Evolutionary conservation across 2,888 invertebrate genomes (phyloP), one percentile per base, ranked within the genome.

Genomic region (Hirtodrosophila cameraria): DNA sequence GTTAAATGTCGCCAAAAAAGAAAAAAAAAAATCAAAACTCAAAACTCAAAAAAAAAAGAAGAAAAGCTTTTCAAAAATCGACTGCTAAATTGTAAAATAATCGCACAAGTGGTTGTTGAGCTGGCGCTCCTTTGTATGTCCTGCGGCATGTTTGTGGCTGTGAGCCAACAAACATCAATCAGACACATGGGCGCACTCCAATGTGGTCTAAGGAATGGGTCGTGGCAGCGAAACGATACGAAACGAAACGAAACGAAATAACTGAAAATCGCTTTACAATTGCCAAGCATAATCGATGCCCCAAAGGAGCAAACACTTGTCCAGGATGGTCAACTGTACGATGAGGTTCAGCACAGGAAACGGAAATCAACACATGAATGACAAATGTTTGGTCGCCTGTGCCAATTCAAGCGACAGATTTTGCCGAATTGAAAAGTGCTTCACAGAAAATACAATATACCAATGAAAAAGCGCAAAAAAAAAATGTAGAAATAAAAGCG

Each of bases 251-350:
- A n/a, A n/a, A 66, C 48, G 80, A 75, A 74, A 88, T 80, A 84
- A 88, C 87, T 88, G 89, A 89, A 90, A 90, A 90, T 90, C 89
- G 88, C 84, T 90, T 88, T 87, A 89, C 90, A 89, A 90, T 89
- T 89, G 90, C 88, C 33, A 80, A 81, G 88, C 86, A 89, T 89
- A 89, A 89, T 89, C 89, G 89, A 89, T 90, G 88, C 88, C 88
- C 88, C 90, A 87, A 88, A 89, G 90, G 89, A 88, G 86, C 86
- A 80, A 89, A 89, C 90, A 90, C 90, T 89, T 88, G 62, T 55
- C 50, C 45, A 62, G 41, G 55, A 27, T 23, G 23, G 23, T 13
- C 0, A 0, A 25, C 12, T 27, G 2, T 9, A 9, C 2, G 4
- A 15, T 31, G 3, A 11, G 33, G 13, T 3, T 20, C 4, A 1